Conservation (phyloP, 2,888 invertebrate genomes). For the Exephanes ischioxanthus region DNA sequence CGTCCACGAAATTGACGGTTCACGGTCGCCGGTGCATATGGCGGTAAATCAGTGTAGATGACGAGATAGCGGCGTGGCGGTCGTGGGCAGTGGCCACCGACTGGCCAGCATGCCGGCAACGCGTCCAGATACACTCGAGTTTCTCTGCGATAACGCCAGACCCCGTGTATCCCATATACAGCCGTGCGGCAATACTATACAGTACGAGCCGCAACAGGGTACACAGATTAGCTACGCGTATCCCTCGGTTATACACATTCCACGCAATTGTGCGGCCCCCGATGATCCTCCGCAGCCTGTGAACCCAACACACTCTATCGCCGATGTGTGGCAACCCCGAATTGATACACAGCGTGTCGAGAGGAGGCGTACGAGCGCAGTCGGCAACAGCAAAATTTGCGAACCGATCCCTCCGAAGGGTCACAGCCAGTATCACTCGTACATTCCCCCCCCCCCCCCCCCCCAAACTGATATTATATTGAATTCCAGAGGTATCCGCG, state of each 20-base stretch:
- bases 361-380: background rate
- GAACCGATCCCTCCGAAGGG: background rate
- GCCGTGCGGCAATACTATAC: conserved; percentile 10
- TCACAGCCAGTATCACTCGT: too few species aligned
- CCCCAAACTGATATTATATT: background rate
- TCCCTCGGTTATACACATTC: conserved; percentile 29
- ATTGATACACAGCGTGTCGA: background rate
- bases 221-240: conserved; percentile 71
- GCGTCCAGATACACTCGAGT: conserved; percentile 10
- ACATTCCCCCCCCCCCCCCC: background rate
- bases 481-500: background rate
- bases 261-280: background rate
- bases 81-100: conserved; percentile 71
- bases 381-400: background rate
- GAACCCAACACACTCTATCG: background rate
- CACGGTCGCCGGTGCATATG: conserved; percentile 68
- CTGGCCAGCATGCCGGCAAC: conserved; percentile 69
- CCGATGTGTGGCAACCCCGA: background rate
- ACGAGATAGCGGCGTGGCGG: conserved; percentile 70
- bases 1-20: conserved; percentile 50
- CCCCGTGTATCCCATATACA: conserved; percentile 34
- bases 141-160: conserved; percentile 20
- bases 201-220: conserved; percentile 58
- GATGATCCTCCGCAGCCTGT: background rate
- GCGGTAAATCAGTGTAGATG: conserved; percentile 79